Base-by-base conservation (phyloP, 2,888 invertebrate species). In the Drosophila longiperda region DNA sequence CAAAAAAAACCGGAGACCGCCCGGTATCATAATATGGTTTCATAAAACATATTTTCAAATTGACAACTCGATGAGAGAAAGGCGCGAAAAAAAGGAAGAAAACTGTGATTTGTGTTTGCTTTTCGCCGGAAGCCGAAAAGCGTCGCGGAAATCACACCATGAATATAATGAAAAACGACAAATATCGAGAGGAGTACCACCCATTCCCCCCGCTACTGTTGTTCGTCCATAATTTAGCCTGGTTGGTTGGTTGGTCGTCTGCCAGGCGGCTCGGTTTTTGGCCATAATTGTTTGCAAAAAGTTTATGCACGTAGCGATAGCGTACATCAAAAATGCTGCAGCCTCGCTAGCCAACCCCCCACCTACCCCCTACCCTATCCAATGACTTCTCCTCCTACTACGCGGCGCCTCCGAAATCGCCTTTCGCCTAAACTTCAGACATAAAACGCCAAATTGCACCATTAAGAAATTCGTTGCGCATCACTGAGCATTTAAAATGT, bases 381-480 rank as follows among this genome's bases (percentile, higher is more conserved):
- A 29, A 29, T 29, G 29, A 29, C 4, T 29, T 5, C 23, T n/a
- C n/a, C 7, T n/a, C 12, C 38, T 36, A 8, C 26, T 15, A 3
- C 23, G 38, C 12, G 55, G 5, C 29, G 38, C 40, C 45, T 57
- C 53, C 70, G 38, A 83, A 82, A 83, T 88, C 87, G 83, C 83
- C 87, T 72, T 86, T 80, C 66, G 81, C 83, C 83, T 79, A 90
- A 87, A 90, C 90, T 87, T 87, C 89, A 83, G 83, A 87, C 90
- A 87, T 87, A 87, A 87, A 87, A 90, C 90, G 89, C 87, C 89
- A 86, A 89, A 91, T 85, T 91, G 90, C 91, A 90, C 91, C 90
- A 91, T 91, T 91, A 91, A 91, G 92, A 91, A 91, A 92, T 91
- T 91, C 90, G 91, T 86, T 91, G 87, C 91, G 92, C 91, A 91